phyloP scores from a whole-genome alignment of 2,888 invertebrate species.

The Rotaria sp. region DNA sequence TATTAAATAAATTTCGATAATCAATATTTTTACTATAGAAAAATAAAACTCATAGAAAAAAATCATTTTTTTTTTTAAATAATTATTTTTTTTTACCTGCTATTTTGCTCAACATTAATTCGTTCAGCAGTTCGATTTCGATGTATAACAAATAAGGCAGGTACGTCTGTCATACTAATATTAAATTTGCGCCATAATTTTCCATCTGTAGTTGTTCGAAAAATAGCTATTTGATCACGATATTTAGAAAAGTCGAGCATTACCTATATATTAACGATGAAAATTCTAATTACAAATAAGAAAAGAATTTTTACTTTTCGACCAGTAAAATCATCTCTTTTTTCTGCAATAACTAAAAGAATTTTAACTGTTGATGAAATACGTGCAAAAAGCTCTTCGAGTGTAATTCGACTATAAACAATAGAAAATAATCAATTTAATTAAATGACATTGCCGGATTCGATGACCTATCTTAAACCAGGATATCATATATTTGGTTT shows the following conservation, averaged over 20 bases:
- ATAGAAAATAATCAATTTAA: too few relatives aligned
- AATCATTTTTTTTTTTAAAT: neutral
- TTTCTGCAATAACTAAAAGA: neutral
- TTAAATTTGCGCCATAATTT: conserved; percentile 7
- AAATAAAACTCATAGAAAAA: neutral
- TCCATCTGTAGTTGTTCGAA: neutral
- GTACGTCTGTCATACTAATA: neutral
- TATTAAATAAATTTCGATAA: neutral
- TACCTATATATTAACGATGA: neutral
- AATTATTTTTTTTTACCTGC: neutral
- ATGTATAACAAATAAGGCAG: neutral
- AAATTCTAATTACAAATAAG: neutral
- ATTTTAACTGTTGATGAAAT: neutral
- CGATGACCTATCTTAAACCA: too few relatives aligned
- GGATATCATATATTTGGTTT: too few relatives aligned
- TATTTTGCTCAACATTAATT: neutral
- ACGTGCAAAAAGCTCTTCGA: neutral
- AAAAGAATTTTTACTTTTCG: neutral
- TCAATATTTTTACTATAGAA: neutral
- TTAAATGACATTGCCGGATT: neutral
- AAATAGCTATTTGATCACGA: neutral
- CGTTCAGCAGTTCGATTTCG: neutral
- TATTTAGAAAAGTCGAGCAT: neutral
- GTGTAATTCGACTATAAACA: neutral
- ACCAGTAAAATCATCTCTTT: neutral